Base-by-base conservation (phyloP, 2,888 invertebrate genomes). In the Clivina fossor region DNA sequence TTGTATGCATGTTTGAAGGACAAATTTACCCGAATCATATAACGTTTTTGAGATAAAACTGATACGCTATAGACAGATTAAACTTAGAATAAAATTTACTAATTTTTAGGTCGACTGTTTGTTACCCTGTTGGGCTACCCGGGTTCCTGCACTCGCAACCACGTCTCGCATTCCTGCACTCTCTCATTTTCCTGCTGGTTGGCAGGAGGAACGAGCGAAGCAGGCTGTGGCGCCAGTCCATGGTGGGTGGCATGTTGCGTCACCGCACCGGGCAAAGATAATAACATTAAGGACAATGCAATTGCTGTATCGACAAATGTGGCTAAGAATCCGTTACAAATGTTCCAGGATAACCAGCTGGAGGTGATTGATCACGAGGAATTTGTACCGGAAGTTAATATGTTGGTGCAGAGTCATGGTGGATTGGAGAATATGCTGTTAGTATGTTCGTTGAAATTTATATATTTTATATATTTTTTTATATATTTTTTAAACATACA, bases 201-300 rank as follows among this genome's bases (percentile, higher is more conserved):
- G 61, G 81, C 82, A 22, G 88, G 88, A 0, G 88, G 88, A 9
- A 78, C 78, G 28, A 79, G 83, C 65, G 78, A 80, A 30, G 74
- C 81, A 19, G 85, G 86, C 16, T 86, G 86, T 61, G 85, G 86
- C 1, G 80, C 81, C 38, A 80, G 80, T 66, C 75, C 79, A 57
- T 86, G 86, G 86, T 74, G 88, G 38, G 83, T 87, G 64, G 83
- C 87, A 0, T 89, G 89, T 71, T 88, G 89, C 64, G 74, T 81
- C 35, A 74, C 75, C 4, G n/a, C n/a, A n/a, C n/a, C n/a, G n/a
- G n/a, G n/a, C n/a, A n/a, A n/a, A n/a, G n/a, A n/a, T n/a, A n/a
- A n/a, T n/a, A n/a, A n/a, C n/a, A n/a, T n/a, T n/a, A n/a, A n/a
- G n/a, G n/a, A n/a, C n/a, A n/a, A n/a, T n/a, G n/a, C n/a, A n/a